Percentiles rank a stretch among this genome's conserved stretches.
phyloP scores from a whole-genome alignment of 1,140 invertebrate genomes.

The Cydia amplana region DNA sequence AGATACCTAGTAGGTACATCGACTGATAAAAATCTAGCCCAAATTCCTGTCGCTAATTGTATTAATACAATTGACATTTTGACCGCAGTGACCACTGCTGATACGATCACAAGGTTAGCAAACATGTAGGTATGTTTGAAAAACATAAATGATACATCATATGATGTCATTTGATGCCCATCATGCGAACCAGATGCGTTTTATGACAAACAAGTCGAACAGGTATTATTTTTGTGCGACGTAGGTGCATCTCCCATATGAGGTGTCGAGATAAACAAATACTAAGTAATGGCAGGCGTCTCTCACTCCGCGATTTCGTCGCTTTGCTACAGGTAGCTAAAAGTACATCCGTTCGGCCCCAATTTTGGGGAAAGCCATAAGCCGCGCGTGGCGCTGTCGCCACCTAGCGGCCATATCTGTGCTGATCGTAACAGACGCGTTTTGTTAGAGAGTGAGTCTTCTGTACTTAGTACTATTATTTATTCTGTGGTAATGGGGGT shows the following conservation, averaged over 20 bases:
- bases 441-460: too few species aligned
- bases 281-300: too few species aligned
- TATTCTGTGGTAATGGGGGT: too few species aligned
- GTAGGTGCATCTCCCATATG: constrained; percentile 9
- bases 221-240: not conserved
- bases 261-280: not conserved
- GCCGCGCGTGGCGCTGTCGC: too few species aligned
- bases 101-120: constrained; percentile 16
- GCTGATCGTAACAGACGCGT: too few species aligned
- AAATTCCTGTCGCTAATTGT: constrained; percentile 12
- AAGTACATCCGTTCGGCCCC: too few species aligned
- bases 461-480: too few species aligned
- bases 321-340: too few species aligned
- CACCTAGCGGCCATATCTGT: too few species aligned
- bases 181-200: constrained; percentile 34
- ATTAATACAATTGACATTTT: constrained; percentile 22
- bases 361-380: too few species aligned
- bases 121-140: not conserved
- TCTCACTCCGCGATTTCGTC: too few species aligned
- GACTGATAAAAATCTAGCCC: constrained; percentile 24
- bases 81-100: not conserved
- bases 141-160: too few species aligned
- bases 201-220: constrained; percentile 35
- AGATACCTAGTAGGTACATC: not conserved
- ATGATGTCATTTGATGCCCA: not conserved